phyloP scores from a whole-genome alignment of 2,113 vertebrate species.

The Triplophysa rosa region DNA sequence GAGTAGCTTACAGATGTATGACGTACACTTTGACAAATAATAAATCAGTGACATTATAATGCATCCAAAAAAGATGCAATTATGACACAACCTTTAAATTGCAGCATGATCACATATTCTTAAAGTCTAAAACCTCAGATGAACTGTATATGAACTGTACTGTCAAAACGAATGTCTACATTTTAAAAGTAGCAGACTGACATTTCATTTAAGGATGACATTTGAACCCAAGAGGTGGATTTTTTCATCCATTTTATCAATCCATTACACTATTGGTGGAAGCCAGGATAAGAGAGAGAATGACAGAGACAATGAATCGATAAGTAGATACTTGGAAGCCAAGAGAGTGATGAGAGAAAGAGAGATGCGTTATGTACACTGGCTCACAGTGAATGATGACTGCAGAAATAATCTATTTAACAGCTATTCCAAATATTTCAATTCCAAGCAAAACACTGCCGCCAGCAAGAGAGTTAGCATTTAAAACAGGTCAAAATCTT shows the following conservation, averaged over 20 bases:
- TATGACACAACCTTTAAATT: not conserved
- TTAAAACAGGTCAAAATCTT: too few species aligned
- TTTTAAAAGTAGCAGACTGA: not conserved
- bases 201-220: not conserved
- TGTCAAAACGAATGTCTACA: not conserved
- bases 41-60: not conserved
- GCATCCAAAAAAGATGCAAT: not conserved
- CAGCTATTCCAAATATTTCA: slow-evolving; percentile 32
- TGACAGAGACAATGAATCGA: not conserved
- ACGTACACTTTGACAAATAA: not conserved
- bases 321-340: not conserved
- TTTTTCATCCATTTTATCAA: not conserved
- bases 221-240: not conserved
- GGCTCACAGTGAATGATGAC: slow-evolving; percentile 33
- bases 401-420: slow-evolving; percentile 41
- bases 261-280: not conserved
- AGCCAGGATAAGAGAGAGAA: not conserved
- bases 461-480: slow-evolving; percentile 53
- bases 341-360: slow-evolving; percentile 19
- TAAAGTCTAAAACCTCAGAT: not conserved
- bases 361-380: slow-evolving; percentile 36
- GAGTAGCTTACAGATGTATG: not conserved
- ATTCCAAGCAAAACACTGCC: slow-evolving; percentile 45
- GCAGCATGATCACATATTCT: not conserved
- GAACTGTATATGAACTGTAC: too few species aligned